Evolutionary conservation across 37 sponge, comb jelly and placozoan species (phyloP).

Genomic region (Cliona cf. orientalis): DNA sequence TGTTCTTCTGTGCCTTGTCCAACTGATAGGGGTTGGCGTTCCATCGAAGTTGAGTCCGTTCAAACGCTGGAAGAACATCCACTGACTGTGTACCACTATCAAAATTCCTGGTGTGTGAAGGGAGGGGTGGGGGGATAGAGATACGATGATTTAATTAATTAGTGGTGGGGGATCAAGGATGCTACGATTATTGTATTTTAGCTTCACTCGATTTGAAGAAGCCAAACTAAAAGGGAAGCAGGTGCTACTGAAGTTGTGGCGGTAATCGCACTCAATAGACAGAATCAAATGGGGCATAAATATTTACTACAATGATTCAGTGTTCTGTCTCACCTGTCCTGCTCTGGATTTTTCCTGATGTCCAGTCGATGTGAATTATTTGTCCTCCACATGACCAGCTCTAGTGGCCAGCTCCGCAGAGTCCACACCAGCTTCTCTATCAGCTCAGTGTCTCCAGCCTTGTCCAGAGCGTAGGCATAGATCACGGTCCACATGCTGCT

Average conservation of each 20-base stretch:
- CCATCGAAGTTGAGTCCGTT: constrained; percentile 81
- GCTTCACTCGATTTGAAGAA: too few species aligned
- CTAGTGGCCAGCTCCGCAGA: constrained; percentile 82
- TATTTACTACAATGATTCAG: too few species aligned
- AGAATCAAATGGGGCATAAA: too few species aligned
- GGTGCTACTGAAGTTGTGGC: too few species aligned
- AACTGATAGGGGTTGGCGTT: constrained; percentile 75
- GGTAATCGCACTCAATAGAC: too few species aligned
- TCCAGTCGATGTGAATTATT: constrained; percentile 82
- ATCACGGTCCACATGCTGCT: constrained; percentile 78
- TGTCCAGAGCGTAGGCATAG: constrained; percentile 61
- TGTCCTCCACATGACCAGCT: constrained; percentile 73
- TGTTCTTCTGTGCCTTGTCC: constrained; percentile 51
- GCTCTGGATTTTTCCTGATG: constrained; percentile 69
- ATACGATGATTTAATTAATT: too few species aligned
- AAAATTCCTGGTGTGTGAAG: too few species aligned
- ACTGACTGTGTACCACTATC: constrained; percentile 58
- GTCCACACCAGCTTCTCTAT: constrained; percentile 78
- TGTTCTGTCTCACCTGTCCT: constrained; percentile 80
- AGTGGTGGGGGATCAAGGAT: too few species aligned
- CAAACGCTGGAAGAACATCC: constrained; percentile 73
- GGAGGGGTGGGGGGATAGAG: too few species aligned
- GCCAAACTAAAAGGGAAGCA: too few species aligned
- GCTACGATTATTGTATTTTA: too few species aligned
- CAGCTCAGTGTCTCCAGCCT: constrained; percentile 34